Conservation (phyloP, 2,888 invertebrate genomes). For the Cryptocheilus praepositus region DNA sequence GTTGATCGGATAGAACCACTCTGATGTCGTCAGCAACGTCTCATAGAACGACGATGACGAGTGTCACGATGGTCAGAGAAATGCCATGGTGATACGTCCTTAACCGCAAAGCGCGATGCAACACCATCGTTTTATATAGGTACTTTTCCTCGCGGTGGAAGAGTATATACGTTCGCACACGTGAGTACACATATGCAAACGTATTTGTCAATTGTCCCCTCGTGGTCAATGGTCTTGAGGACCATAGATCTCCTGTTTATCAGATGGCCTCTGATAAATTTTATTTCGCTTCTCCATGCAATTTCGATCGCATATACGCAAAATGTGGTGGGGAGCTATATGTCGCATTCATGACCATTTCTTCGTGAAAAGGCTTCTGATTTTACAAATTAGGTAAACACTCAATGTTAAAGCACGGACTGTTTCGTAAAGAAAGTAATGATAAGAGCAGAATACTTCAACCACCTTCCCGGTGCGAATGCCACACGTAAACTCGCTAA, state of each 20-base stretch:
- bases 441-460: slow-evolving; percentile 54
- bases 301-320: too few species aligned
- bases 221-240: too few species aligned
- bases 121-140: not conserved
- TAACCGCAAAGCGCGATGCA: slow-evolving; percentile 31
- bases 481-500: slow-evolving; percentile 15
- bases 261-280: too few species aligned
- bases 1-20: not conserved
- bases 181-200: too few species aligned
- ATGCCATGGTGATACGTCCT: slow-evolving; percentile 17
- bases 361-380: slow-evolving; percentile 38
- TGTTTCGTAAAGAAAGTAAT: slow-evolving; percentile 53
- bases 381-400: slow-evolving; percentile 39
- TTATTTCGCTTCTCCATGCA: too few species aligned
- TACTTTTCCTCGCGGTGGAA: not conserved
- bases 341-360: not conserved
- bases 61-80: too few species aligned
- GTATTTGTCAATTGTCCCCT: too few species aligned
- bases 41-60: too few species aligned
- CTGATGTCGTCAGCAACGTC: too few species aligned
- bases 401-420: slow-evolving; percentile 25
- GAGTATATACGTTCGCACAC: not conserved
- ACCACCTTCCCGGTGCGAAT: slow-evolving; percentile 30
- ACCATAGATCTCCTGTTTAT: too few species aligned
- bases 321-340: too few species aligned